Evolutionary conservation across 2,888 invertebrate genomes (phyloP).

Genomic region (Meteorus colon): DNA sequence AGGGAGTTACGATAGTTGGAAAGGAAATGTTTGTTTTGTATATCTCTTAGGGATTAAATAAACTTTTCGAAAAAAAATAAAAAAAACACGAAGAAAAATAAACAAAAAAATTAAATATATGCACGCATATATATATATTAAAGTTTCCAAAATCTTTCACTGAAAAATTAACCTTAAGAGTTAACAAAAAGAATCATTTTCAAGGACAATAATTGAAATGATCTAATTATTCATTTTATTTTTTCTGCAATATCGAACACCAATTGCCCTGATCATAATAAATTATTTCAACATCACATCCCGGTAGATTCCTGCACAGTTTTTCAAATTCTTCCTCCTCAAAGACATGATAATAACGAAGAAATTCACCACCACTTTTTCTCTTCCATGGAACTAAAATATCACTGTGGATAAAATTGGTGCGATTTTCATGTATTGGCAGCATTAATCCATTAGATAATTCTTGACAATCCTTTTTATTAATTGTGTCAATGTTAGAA

Average conservation of each 20-base stretch:
- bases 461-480: conserved; percentile 35
- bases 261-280: conserved; percentile 99
- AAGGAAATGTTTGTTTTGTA: conserved; percentile 79
- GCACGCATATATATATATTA: neutral
- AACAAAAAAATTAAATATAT: neutral
- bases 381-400: conserved; percentile 97
- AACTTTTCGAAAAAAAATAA: conserved; percentile 75
- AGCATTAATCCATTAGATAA: conserved; percentile 70
- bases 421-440: conserved; percentile 92
- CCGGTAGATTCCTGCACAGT: conserved; percentile 77
- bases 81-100: conserved; percentile 32
- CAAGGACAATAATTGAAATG: neutral
- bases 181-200: neutral
- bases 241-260: conserved; percentile 88
- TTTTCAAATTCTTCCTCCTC: conserved; percentile 85
- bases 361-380: conserved; percentile 76
- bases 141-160: neutral
- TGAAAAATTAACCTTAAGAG: conserved; percentile 3
- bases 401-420: conserved; percentile 92
- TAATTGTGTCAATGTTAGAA: conserved; percentile 64
- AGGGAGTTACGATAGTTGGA: conserved; percentile 73
- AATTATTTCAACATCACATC: conserved; percentile 77
- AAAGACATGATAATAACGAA: conserved; percentile 96
- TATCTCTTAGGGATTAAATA: conserved; percentile 78
- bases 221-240: conserved; percentile 34